Evolutionary conservation across 2,888 invertebrate species (phyloP).

Genomic region (Notodromas monacha): DNA sequence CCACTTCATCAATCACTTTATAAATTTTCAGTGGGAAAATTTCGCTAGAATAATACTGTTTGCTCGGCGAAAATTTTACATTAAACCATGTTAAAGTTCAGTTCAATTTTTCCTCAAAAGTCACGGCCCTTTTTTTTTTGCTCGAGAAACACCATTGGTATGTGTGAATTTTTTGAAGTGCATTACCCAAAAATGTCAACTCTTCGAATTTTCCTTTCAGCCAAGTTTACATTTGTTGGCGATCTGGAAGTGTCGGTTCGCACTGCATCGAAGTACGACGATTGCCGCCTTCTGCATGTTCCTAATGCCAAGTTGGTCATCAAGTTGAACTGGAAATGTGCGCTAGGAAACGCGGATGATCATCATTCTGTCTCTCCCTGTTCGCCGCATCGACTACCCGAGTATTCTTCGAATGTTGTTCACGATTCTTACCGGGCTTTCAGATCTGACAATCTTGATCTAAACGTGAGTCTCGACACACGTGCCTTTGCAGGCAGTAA

Average conservation of each 20-base stretch:
- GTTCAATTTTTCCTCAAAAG: too few relatives aligned
- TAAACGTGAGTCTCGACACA: slow-evolving; percentile 42
- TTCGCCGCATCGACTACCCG: slow-evolving; percentile 77
- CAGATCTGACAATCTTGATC: slow-evolving; percentile 48
- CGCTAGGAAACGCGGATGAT: slow-evolving; percentile 71
- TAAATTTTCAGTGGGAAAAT: too few relatives aligned
- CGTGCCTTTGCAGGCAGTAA: slow-evolving; percentile 21
- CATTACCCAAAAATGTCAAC: too few relatives aligned
- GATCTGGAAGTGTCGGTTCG: slow-evolving; percentile 75
- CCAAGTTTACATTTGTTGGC: slow-evolving; percentile 56
- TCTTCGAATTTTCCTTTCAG: too few relatives aligned
- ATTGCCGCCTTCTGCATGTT: slow-evolving; percentile 64
- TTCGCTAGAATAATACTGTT: too few relatives aligned
- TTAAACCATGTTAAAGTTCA: too few relatives aligned
- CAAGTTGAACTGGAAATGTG: slow-evolving; percentile 62
- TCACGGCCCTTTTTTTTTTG: too few relatives aligned
- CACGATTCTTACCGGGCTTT: slow-evolving; percentile 45
- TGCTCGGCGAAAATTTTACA: too few relatives aligned
- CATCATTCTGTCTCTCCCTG: slow-evolving; percentile 82
- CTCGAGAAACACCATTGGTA: too few relatives aligned
- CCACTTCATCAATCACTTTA: too few relatives aligned
- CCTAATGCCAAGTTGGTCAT: slow-evolving; percentile 54
- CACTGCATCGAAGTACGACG: slow-evolving; percentile 95
- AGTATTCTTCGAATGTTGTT: slow-evolving; percentile 76
- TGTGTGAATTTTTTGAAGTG: too few relatives aligned